Conservation (phyloP, 2,113 vertebrate genomes). For the Crocuta crocuta region DNA sequence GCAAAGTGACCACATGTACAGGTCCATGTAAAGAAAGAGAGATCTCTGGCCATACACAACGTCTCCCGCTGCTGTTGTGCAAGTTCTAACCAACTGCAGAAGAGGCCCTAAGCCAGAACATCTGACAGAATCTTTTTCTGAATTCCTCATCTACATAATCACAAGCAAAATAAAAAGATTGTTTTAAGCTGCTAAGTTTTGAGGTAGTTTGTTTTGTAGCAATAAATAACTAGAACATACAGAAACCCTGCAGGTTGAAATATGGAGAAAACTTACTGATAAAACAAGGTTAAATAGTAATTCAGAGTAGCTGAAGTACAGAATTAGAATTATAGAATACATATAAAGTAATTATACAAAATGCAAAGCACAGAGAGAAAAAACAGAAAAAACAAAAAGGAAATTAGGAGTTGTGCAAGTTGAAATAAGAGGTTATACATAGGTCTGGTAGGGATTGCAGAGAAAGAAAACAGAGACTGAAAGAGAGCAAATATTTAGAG, state of each 20-base stretch:
- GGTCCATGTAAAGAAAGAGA: background rate
- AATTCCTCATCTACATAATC: background rate
- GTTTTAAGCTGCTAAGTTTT: background rate
- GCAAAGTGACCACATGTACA: background rate
- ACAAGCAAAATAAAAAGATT: background rate
- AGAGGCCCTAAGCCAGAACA: background rate
- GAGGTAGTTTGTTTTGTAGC: background rate
- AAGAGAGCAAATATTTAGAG: background rate
- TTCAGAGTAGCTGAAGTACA: too few species aligned
- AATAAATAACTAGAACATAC: constrained; percentile 6
- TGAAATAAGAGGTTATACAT: background rate
- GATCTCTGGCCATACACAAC: background rate
- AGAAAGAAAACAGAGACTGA: background rate
- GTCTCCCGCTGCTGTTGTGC: background rate
- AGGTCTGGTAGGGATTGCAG: background rate
- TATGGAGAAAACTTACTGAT: too few species aligned
- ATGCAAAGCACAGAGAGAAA: background rate
- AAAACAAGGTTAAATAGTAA: too few species aligned
- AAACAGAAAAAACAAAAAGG: background rate
- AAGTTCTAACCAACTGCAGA: background rate
- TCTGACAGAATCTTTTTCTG: background rate
- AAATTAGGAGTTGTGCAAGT: background rate
- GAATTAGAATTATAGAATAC: too few species aligned
- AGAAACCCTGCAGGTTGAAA: background rate
- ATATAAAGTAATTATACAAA: too few species aligned